A percentile compares a stretch with the other conserved stretches of the same genome.
Conservation (phyloP, 2,113 vertebrate genomes). For the Dendropsophus ebraccatus region DNA sequence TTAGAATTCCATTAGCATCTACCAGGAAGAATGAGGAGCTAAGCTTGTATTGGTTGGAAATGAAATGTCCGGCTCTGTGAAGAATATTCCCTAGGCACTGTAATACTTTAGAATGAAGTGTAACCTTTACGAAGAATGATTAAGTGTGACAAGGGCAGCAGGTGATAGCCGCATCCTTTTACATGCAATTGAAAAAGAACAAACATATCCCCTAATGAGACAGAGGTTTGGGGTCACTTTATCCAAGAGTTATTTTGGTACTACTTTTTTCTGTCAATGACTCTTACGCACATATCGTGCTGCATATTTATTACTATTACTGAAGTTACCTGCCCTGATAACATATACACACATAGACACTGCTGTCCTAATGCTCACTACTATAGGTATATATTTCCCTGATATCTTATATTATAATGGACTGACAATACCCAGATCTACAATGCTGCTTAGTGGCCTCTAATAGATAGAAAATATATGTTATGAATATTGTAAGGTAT, state of each 20-base stretch:
- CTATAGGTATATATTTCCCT: no score
- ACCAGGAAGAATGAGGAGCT: not conserved
- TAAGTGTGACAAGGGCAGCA: constrained; percentile 55
- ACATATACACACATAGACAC: no score
- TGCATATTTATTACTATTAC: not conserved
- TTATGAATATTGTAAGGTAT: no score
- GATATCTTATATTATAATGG: no score
- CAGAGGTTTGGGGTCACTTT: not conserved
- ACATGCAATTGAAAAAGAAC: constrained; percentile 45
- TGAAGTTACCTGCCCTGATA: not conserved
- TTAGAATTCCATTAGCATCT: constrained; percentile 46
- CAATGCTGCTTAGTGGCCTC: no score
- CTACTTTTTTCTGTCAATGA: constrained; percentile 1
- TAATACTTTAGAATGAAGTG: constrained; percentile 55
- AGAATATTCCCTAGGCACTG: constrained; percentile 48
- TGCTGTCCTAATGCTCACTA: no score
- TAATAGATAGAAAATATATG: no score
- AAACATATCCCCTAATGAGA: constrained; percentile 52
- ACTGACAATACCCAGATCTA: no score
- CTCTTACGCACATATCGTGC: not conserved
- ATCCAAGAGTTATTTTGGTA: constrained; percentile 18
- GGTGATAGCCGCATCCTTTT: constrained; percentile 45
- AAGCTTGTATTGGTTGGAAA: constrained; percentile 48
- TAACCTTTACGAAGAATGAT: constrained; percentile 61
- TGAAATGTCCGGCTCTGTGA: constrained; percentile 32